Conservation (phyloP, 2,888 invertebrate genomes). For the Invenusta paracnida region DNA sequence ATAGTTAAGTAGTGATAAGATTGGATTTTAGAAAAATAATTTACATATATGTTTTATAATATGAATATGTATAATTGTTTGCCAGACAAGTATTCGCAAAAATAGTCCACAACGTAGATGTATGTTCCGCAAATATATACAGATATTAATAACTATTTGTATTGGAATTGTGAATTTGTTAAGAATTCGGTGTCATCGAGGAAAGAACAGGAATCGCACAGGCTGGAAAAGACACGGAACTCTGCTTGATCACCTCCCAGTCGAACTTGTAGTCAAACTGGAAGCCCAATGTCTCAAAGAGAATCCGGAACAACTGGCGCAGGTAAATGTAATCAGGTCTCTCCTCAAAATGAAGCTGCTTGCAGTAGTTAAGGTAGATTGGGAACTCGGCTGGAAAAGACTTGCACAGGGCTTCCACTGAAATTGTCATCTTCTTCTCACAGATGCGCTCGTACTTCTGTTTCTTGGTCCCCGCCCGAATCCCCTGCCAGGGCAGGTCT, state of each 20-base stretch:
- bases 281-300: conserved; percentile 97
- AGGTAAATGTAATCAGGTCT: conserved; percentile 99
- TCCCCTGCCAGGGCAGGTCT: conserved; percentile 51
- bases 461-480: conserved; percentile 87
- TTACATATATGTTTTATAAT: too few relatives aligned
- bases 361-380: conserved; percentile 98
- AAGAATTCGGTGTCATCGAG: neutral
- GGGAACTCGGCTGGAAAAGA: conserved; percentile 98
- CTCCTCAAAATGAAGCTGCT: conserved; percentile 94
- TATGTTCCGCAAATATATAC: too few relatives aligned
- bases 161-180: too few relatives aligned
- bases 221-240: neutral
- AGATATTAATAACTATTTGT: too few relatives aligned
- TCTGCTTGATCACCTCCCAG: conserved; percentile 76
- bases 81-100: too few relatives aligned
- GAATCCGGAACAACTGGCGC: conserved; percentile 91
- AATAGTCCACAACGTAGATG: too few relatives aligned
- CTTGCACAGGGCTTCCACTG: conserved; percentile 94
- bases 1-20: too few relatives aligned
- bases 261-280: conserved; percentile 98
- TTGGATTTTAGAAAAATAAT: too few relatives aligned
- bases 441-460: conserved; percentile 98
- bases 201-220: neutral
- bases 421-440: conserved; percentile 98
- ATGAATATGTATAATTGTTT: too few relatives aligned